These are phyloP conservation scores for Eugnorisma glareosa DNA, from an alignment of 2,888 invertebrate genomes.

Conservation along the genomic window DNA sequence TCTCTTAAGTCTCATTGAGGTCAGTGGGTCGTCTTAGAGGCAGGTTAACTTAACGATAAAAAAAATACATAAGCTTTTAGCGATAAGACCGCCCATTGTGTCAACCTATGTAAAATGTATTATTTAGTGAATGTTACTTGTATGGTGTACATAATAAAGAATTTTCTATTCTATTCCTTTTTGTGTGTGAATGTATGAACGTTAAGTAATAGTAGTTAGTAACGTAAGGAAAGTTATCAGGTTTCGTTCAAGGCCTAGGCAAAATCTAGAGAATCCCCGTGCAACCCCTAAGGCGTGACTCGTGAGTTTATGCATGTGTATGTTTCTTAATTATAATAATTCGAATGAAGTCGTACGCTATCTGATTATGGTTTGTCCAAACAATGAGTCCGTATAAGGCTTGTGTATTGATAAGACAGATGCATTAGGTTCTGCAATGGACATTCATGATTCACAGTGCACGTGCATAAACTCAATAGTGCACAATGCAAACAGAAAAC, in stretches of 20 bases:
- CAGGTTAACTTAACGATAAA: too few relatives aligned
- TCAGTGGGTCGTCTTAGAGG: too few relatives aligned
- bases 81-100: too few relatives aligned
- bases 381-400: constrained; percentile 34
- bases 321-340: background rate
- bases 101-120: too few relatives aligned
- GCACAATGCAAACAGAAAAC: constrained; percentile 21
- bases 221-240: background rate
- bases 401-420: constrained; percentile 9
- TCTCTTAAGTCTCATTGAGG: too few relatives aligned
- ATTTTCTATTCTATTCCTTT: too few relatives aligned
- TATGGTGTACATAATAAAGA: too few relatives aligned
- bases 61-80: too few relatives aligned
- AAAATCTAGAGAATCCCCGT: background rate
- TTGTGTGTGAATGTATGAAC: too few relatives aligned
- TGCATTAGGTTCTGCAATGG: constrained; percentile 10
- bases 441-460: constrained; percentile 12
- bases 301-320: background rate
- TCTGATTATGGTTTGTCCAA: constrained; percentile 14
- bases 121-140: too few relatives aligned
- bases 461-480: constrained; percentile 12
- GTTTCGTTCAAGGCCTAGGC: background rate
- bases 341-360: background rate
- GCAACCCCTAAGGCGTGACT: background rate
- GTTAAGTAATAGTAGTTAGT: too few relatives aligned